Conservation (phyloP, 2,113 vertebrate genomes). For the Odontesthes bonariensis region DNA sequence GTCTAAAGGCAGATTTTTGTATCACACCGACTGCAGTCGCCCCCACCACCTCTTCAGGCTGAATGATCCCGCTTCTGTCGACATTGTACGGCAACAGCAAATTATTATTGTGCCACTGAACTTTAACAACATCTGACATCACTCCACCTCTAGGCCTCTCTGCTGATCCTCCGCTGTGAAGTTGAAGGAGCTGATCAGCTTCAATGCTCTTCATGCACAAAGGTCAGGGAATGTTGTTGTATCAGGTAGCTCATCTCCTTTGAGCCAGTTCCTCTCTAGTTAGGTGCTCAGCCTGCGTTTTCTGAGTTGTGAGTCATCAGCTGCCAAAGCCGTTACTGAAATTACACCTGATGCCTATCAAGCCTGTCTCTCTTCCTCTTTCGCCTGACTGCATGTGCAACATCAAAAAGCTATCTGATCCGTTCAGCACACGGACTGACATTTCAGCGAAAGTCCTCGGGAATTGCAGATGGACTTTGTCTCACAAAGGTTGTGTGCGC, state of each 20-base stretch:
- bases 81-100: slow-evolving; percentile 1
- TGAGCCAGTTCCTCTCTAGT: slow-evolving; percentile 34
- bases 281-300: slow-evolving; percentile 35
- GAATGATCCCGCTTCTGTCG: neutral
- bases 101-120: slow-evolving; percentile 23
- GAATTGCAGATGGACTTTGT: slow-evolving; percentile 58
- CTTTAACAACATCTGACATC: slow-evolving; percentile 40
- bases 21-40: neutral
- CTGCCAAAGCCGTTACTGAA: slow-evolving; percentile 74
- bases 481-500: slow-evolving; percentile 22
- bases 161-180: slow-evolving; percentile 19
- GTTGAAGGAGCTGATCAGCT: slow-evolving; percentile 50
- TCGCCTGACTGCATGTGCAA: slow-evolving; percentile 64
- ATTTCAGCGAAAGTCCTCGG: slow-evolving; percentile 70
- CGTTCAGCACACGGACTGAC: slow-evolving; percentile 74
- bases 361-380: slow-evolving; percentile 71
- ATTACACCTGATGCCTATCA: slow-evolving; percentile 83
- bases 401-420: slow-evolving; percentile 81
- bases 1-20: neutral
- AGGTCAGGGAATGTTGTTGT: slow-evolving; percentile 62
- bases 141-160: slow-evolving; percentile 30
- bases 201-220: slow-evolving; percentile 68
- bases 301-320: slow-evolving; percentile 69
- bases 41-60: neutral
- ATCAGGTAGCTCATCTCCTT: slow-evolving; percentile 32